Evolutionary conservation across 2,113 vertebrate genomes (phyloP), one percentile per base, ranked within the genome.

Genomic region (Grammomys surdaster): DNA sequence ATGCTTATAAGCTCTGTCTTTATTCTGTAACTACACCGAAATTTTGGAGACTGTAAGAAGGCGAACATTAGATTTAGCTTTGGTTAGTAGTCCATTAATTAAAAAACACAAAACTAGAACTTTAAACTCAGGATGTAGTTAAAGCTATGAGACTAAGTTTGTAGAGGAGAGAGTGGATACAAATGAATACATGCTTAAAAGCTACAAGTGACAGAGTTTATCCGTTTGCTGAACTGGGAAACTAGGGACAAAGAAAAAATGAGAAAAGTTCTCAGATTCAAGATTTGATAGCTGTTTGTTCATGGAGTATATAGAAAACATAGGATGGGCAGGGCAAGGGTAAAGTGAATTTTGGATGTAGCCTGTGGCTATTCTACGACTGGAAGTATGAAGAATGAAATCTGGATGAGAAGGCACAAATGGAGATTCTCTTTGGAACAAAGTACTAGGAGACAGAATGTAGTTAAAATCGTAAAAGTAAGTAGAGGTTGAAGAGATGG

Each of bases 371-470:
- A 40, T 84, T 56, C 73, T 24, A 90, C 63, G 48, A 67, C 51
- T 81, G 17, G 26, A 90, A 77, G 33, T 69, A 16, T 93, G 6
- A 58, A 58, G 54, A 58, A 1, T 58, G 36, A 40, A 26, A 14
- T 82, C 54, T 40, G 20, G 33, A 58, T n/a, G 22, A 81, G 33
- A 58, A 58, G 20, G 36, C 58, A 20, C 31, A 31, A 54, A 72
- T 70, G 56, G 60, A 93, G 46, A 88, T 69, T 90, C 54, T 81
- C 90, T 72, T 73, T 82, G 70, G 26, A 16, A 86, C n/a, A 97
- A 19, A n/a, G 33, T 33, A 58, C 54, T 40, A 67, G 46, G 26
- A 19, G n/a, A 60, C 7, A 48, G 48, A 58, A 85, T 33, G 19
- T 73, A 78, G 67, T 93, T 77, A 82, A 96, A 89, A 51, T 73